phyloP scores from a whole-genome alignment of 2,113 vertebrate species.

The Erpornis zantholeuca region DNA sequence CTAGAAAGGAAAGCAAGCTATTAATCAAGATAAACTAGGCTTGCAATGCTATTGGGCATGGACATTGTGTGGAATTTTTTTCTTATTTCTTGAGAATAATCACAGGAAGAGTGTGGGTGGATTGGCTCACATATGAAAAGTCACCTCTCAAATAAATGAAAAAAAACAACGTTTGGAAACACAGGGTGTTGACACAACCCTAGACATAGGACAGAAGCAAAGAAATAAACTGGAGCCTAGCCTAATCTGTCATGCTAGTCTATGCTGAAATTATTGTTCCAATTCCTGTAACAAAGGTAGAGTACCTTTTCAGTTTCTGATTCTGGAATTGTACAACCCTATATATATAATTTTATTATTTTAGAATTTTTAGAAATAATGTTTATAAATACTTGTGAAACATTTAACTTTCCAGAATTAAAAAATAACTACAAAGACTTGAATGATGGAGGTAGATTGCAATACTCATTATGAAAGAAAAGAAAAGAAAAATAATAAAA shows the following conservation, averaged over 20 bases:
- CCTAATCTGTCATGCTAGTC: not conserved
- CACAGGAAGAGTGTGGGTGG: conserved; percentile 5
- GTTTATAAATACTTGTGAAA: not conserved
- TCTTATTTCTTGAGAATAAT: conserved; percentile 25
- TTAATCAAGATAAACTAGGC: conserved; percentile 6
- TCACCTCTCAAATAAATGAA: not conserved
- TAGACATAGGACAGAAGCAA: not conserved
- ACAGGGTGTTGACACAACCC: not conserved
- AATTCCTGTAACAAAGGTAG: not conserved
- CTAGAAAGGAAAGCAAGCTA: conserved; percentile 14
- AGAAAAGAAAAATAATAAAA: not conserved
- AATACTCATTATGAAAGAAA: not conserved
- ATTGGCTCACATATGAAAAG: conserved; percentile 8
- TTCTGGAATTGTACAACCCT: not conserved
- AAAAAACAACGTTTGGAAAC: not conserved
- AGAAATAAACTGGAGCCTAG: not conserved
- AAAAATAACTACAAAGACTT: not conserved
- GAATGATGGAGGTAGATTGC: not conserved
- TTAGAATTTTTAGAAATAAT: not conserved
- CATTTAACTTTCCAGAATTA: not conserved
- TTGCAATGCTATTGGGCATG: not conserved
- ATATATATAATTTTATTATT: not conserved
- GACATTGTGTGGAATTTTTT: not conserved
- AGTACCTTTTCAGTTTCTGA: not conserved
- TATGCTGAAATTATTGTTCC: not conserved